These are phyloP conservation scores for Poeciliopsis presidionis DNA, from an alignment of 2,797 vertebrate genomes.

Conservation along the genomic window DNA sequence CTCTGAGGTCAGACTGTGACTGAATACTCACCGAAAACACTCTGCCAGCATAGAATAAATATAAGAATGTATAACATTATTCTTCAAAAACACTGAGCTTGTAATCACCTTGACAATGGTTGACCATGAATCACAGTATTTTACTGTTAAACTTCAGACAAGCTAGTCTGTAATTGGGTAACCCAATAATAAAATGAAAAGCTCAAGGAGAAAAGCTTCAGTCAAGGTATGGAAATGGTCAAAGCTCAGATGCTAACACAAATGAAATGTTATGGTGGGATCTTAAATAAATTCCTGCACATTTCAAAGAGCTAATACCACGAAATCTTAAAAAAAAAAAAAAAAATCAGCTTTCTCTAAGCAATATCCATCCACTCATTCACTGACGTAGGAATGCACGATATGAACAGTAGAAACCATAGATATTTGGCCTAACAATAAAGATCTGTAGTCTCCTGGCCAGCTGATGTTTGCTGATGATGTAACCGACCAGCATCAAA, in stretches of 20 bases:
- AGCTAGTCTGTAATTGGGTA: background rate
- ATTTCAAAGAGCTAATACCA: background rate
- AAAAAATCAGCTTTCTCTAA: too few species aligned
- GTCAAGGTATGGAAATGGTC: background rate
- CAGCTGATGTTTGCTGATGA: too few species aligned
- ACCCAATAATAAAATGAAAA: background rate
- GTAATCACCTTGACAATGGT: too few species aligned
- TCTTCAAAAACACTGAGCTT: background rate
- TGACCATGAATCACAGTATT: background rate
- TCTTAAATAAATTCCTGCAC: background rate
- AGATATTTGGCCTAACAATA: too few species aligned
- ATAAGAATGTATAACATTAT: background rate
- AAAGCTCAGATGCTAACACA: background rate
- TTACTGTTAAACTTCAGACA: background rate
- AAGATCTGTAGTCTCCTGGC: too few species aligned
- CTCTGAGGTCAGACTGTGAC: background rate
- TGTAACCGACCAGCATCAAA: too few species aligned
- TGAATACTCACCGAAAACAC: background rate
- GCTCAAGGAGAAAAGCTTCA: background rate
- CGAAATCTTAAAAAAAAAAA: too few species aligned
- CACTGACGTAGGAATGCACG: too few species aligned
- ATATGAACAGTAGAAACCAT: too few species aligned
- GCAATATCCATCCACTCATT: too few species aligned
- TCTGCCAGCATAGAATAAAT: background rate
- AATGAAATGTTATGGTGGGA: background rate